Evolutionary conservation across 2,797 vertebrate genomes (phyloP), one percentile per base, ranked within the genome.

Genomic region (Philypnodon macrostomus): DNA sequence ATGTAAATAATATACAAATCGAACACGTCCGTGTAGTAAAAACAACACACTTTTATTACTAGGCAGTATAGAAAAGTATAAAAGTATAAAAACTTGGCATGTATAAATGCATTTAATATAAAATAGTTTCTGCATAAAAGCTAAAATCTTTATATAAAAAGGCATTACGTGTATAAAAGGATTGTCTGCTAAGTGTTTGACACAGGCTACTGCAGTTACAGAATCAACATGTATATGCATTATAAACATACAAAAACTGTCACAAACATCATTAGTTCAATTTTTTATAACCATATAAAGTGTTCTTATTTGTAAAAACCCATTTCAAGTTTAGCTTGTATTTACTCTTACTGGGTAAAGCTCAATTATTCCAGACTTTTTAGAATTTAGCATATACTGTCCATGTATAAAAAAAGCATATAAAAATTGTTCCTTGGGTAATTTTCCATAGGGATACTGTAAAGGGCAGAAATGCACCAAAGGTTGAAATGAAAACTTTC

Each of bases 21-120:
- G 81, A 91, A 87, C 85, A 90, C 58, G 58, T 30, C 37, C 6
- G 19, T 65, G 47, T 83, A 65, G 69, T 81, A 88, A 87, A 89
- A 88, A 81, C 53, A 70, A 77, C 89, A 95, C 91, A 91, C 93
- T 97, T 97, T 98, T 95, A 96, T 97, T 91, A 92, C 90, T 92
- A 91, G 93, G 94, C 94, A 96, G 93, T 93, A 91, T 87, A 81
- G 54, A 89, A 90, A 87, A 80, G 81, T 87, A 89, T 70, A 85
- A 85, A 86, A 88, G 77, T 58, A 32, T 80, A 59, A 81, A 88
- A 88, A 87, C 81, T 72, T 85, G 74, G 76, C 73, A 59, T 71
- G 60, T 79, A 82, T 70, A 82, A 87, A 84, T 71, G 73, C 74
- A 81, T 85, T 89, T 55, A n/a, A n/a, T n/a, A 41, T 88, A 90